Evolutionary conservation across 2,888 invertebrate species (phyloP).

Genomic region (Aproaerema taeniolella): DNA sequence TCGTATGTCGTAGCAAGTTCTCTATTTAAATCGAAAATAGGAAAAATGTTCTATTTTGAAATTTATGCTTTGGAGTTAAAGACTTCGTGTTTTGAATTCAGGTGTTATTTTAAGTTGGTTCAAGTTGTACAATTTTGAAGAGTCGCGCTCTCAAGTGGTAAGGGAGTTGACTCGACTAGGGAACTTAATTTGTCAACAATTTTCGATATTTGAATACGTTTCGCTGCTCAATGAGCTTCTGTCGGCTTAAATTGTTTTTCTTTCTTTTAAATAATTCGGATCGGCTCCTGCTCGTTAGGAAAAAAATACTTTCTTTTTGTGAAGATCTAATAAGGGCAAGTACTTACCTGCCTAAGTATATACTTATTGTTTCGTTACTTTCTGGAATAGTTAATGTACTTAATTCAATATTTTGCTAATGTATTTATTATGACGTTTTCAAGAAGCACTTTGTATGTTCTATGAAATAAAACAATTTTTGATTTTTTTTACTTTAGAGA

Average conservation of each 20-base stretch:
- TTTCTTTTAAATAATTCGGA: conserved; percentile 53
- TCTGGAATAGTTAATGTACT: no score
- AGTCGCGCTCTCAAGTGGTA: conserved; percentile 69
- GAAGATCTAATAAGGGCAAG: no score
- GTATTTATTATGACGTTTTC: no score
- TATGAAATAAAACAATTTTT: no score
- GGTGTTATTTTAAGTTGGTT: conserved; percentile 23
- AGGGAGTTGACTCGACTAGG: conserved; percentile 66
- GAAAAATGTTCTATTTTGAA: conserved; percentile 24
- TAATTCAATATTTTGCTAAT: no score
- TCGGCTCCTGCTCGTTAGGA: conserved; percentile 32
- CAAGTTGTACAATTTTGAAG: conserved; percentile 59
- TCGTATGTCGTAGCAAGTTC: conserved; percentile 45
- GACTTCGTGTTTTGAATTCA: no score
- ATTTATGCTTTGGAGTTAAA: conserved; percentile 25
- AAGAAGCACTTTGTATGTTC: no score
- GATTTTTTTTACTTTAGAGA: no score
- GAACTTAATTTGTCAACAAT: conserved; percentile 78
- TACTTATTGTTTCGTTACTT: no score
- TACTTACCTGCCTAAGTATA: no score
- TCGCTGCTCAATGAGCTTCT: conserved; percentile 73
- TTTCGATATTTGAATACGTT: conserved; percentile 77
- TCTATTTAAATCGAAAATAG: conserved; percentile 17
- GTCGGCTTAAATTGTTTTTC: conserved; percentile 72
- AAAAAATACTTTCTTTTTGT: conserved; percentile 7